A percentile compares a stretch with the other conserved stretches of the same genome.
Conservation (phyloP, 2,113 vertebrate species). For the Cercocebus atys region DNA sequence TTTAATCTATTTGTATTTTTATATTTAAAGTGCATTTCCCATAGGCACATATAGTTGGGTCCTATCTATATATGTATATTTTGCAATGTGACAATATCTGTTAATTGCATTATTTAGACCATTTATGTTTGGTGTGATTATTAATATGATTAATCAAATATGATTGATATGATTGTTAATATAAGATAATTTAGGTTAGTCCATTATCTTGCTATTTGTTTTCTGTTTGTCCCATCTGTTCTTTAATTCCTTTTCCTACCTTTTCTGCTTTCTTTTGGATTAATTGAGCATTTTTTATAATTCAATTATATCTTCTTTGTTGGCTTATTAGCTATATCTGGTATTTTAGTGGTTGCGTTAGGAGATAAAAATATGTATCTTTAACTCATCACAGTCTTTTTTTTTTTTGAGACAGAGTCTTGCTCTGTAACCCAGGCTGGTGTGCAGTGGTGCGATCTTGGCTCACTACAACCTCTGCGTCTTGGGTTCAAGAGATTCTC, state of each 20-base stretch:
- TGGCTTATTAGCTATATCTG: not conserved
- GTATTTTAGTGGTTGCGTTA: conserved; percentile 1
- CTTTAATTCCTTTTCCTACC: not conserved
- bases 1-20: not conserved
- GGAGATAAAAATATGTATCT: not conserved
- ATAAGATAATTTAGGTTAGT: not conserved
- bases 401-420: too few relatives aligned
- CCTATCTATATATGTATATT: not conserved
- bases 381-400: not conserved
- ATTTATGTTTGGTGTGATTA: not conserved
- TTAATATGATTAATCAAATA: not conserved
- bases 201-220: not conserved
- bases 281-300: not conserved
- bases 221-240: not conserved
- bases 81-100: not conserved
- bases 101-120: not conserved
- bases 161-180: not conserved
- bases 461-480: too few relatives aligned
- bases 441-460: too few relatives aligned
- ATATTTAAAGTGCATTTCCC: not conserved
- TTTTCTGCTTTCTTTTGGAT: not conserved
- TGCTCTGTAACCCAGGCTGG: too few relatives aligned
- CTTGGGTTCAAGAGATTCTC: too few relatives aligned
- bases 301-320: not conserved
- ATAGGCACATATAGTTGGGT: not conserved